Conservation (phyloP, 2,113 vertebrate genomes). For the Sakesphorus luctuosus region DNA sequence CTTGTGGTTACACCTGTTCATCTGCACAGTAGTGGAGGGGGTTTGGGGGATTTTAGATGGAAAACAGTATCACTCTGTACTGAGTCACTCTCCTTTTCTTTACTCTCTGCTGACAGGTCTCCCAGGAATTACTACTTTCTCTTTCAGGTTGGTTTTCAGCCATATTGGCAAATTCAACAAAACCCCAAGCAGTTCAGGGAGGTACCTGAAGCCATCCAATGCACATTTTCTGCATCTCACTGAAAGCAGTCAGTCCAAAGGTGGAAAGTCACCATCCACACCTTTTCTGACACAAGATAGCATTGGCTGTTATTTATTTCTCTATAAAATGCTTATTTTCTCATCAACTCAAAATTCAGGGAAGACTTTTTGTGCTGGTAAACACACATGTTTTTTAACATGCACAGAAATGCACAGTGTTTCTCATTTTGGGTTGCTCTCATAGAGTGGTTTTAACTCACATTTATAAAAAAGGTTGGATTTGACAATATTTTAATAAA, state of each 20-base stretch:
- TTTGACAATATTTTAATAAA: background rate
- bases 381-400: background rate
- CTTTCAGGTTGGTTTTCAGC: background rate
- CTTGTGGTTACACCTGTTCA: constrained; percentile 58
- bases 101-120: background rate
- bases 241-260: background rate
- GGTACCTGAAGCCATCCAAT: background rate
- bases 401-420: background rate
- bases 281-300: background rate
- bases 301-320: background rate
- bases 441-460: background rate
- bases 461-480: background rate
- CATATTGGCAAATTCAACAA: background rate
- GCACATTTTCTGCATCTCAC: background rate
- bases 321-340: background rate
- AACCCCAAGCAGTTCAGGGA: background rate
- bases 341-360: background rate
- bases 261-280: accelerated
- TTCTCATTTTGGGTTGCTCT: background rate
- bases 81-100: background rate
- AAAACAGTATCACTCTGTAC: background rate
- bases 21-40: background rate
- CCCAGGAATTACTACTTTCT: background rate
- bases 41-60: background rate
- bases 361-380: background rate